Evolutionary conservation across 2,888 invertebrate species (phyloP).

Genomic region (Leptogaster cylindrica): DNA sequence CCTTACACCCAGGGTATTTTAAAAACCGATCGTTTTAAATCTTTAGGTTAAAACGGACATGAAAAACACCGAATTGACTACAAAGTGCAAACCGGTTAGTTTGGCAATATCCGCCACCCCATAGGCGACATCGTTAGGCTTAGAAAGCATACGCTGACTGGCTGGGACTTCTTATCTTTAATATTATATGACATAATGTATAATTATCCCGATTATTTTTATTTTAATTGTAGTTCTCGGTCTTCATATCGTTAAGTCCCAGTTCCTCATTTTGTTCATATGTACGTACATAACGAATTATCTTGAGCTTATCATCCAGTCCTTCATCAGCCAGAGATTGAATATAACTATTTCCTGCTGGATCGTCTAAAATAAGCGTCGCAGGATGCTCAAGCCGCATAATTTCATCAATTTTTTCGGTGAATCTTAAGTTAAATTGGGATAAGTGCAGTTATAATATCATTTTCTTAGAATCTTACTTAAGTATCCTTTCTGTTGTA

Average conservation of each 20-base stretch:
- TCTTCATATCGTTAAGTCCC: constrained; percentile 95
- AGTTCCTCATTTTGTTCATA: constrained; percentile 94
- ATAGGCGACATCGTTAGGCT: too few species aligned
- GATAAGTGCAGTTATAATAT: background rate
- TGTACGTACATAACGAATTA: constrained; percentile 80
- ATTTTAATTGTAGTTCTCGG: constrained; percentile 84
- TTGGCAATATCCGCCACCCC: too few species aligned
- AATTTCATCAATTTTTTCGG: constrained; percentile 71
- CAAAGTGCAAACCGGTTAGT: too few species aligned
- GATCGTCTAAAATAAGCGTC: constrained; percentile 90
- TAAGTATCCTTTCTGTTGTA: constrained; percentile 65
- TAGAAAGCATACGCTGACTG: too few species aligned
- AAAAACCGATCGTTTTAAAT: too few species aligned
- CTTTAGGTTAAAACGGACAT: too few species aligned
- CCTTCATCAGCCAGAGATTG: constrained; percentile 78
- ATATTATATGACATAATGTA: too few species aligned
- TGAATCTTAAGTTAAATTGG: constrained; percentile 63
- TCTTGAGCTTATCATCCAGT: constrained; percentile 74
- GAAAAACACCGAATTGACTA: too few species aligned
- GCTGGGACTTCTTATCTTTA: too few species aligned
- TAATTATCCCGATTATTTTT: too few species aligned
- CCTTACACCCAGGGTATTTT: too few species aligned
- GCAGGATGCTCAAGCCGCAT: constrained; percentile 68
- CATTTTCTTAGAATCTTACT: constrained; percentile 49
- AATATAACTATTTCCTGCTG: constrained; percentile 96